Evolutionary conservation across 2,113 vertebrate genomes (phyloP).

Genomic region (Colius striatus): DNA sequence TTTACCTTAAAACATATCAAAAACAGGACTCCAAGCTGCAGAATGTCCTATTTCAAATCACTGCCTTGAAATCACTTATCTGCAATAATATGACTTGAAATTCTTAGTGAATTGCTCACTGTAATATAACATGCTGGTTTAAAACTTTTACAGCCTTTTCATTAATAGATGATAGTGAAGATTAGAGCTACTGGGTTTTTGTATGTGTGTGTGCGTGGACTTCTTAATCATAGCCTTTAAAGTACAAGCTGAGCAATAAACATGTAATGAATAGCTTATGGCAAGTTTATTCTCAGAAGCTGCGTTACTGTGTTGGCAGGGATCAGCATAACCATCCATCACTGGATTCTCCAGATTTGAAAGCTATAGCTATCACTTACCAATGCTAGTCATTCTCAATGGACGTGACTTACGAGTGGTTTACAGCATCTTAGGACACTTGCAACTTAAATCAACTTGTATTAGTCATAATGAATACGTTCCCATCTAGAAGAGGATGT

Average conservation of each 20-base stretch:
- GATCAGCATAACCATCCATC: constrained; percentile 70
- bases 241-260: constrained; percentile 68
- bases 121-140: constrained; percentile 60
- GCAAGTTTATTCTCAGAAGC: constrained; percentile 71
- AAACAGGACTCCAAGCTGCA: neutral
- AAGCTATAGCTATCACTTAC: neutral
- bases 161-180: constrained; percentile 52
- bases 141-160: constrained; percentile 66
- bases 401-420: neutral
- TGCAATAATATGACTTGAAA: constrained; percentile 61
- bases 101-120: constrained; percentile 38
- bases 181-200: constrained; percentile 62
- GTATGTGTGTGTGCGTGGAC: neutral
- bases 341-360: constrained; percentile 52
- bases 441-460: neutral
- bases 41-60: neutral
- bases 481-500: neutral
- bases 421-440: constrained; percentile 23
- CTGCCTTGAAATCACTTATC: constrained; percentile 48
- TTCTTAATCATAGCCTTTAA: constrained; percentile 61
- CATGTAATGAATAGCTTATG: constrained; percentile 66
- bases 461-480: neutral
- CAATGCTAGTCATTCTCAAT: neutral
- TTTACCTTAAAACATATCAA: neutral
- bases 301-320: constrained; percentile 46